These are phyloP conservation scores for Mycalesis mineus DNA, from an alignment of 2,888 invertebrate genomes.

Conservation along the genomic window DNA sequence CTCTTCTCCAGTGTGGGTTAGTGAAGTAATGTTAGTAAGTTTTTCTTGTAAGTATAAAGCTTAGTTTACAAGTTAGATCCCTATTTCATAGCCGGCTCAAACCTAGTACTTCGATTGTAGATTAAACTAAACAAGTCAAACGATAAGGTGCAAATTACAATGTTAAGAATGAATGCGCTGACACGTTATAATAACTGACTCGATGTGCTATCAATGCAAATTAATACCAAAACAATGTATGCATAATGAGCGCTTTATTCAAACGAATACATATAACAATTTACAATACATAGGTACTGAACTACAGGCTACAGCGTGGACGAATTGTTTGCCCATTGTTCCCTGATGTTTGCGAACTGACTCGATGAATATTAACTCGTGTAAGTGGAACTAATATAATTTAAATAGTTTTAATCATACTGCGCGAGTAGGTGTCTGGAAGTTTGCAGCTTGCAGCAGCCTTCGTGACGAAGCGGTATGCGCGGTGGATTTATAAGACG, in stretches of 20 bases:
- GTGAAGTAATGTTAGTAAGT: no score
- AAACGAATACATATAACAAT: slow-evolving; percentile 26
- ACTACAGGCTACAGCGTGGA: slow-evolving; percentile 9
- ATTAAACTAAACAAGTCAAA: no score
- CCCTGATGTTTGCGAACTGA: slow-evolving; percentile 26
- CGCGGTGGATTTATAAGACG: no score
- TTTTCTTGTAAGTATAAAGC: no score
- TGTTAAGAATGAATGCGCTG: slow-evolving; percentile 15
- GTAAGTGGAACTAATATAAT: slow-evolving; percentile 30
- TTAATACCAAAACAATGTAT: slow-evolving; percentile 27
- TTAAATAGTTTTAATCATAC: slow-evolving; percentile 18
- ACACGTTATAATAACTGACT: slow-evolving; percentile 32
- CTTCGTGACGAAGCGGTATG: no score
- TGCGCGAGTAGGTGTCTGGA: no score
- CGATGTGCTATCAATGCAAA: slow-evolving; percentile 33
- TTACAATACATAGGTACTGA: not conserved
- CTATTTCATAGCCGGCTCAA: no score
- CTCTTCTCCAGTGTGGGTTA: no score
- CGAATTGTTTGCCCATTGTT: slow-evolving; percentile 29
- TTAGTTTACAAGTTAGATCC: no score
- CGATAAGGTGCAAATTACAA: slow-evolving; percentile 18
- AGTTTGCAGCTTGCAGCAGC: no score
- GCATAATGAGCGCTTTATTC: slow-evolving; percentile 30
- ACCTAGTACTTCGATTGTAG: no score
- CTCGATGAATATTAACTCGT: slow-evolving; percentile 31